These are phyloP conservation scores for Macrosiphum euphorbiae DNA, from an alignment of 2,888 invertebrate genomes.

Conservation along the genomic window DNA sequence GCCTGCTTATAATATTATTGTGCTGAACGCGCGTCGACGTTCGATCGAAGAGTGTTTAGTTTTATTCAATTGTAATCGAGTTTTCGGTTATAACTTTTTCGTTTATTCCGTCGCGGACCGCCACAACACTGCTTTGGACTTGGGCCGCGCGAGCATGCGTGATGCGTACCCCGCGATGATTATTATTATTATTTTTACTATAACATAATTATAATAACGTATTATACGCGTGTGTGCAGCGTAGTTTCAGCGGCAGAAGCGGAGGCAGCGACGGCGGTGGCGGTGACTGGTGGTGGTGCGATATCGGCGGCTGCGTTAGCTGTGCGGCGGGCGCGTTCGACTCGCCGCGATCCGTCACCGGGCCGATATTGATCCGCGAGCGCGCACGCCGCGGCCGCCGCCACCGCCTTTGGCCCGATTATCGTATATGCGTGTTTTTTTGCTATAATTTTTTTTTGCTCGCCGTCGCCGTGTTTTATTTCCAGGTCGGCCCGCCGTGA, in stretches of 20 bases:
- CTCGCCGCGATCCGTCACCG: slow-evolving; percentile 51
- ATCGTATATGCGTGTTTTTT: neutral
- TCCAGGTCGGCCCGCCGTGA: neutral
- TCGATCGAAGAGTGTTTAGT: neutral
- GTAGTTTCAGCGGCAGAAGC: neutral
- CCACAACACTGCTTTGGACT: neutral
- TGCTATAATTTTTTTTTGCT: neutral
- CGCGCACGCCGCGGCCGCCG: slow-evolving; percentile 12
- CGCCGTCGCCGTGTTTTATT: neutral
- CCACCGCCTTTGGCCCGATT: slow-evolving; percentile 23
- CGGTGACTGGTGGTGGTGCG: neutral
- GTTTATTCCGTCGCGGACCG: neutral
- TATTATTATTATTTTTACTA: neutral
- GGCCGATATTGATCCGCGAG: slow-evolving; percentile 61
- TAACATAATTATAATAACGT: neutral
- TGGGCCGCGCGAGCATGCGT: neutral
- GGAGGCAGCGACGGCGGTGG: neutral
- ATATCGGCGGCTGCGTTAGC: slow-evolving; percentile 26
- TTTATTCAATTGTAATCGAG: neutral
- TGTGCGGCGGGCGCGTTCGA: slow-evolving; percentile 40
- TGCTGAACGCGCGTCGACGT: neutral
- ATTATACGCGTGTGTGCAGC: neutral
- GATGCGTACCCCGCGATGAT: neutral
- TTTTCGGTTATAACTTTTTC: neutral
- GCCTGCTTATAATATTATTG: too few relatives aligned